Evolutionary conservation across 2,797 vertebrate species (phyloP).

Genomic region (Sebastolobus alascanus): DNA sequence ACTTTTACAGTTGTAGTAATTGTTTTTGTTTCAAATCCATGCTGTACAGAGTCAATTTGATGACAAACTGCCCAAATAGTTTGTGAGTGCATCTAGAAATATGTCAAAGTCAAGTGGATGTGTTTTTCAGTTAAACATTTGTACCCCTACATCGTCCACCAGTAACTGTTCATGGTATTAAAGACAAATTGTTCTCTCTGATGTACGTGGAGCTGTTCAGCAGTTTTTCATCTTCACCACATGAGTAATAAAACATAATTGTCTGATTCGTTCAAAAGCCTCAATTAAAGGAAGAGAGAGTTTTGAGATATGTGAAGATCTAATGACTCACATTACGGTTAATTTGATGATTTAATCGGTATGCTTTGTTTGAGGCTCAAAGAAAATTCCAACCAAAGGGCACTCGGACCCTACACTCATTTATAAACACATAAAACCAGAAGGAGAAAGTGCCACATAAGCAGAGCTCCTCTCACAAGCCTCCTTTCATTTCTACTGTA

Average conservation of each 20-base stretch:
- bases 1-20: background rate
- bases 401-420: background rate
- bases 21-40: background rate
- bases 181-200: background rate
- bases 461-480: background rate
- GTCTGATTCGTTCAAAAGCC: background rate
- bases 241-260: background rate
- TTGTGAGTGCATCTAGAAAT: background rate
- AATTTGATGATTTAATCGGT: background rate
- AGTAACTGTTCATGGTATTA: background rate
- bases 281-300: background rate
- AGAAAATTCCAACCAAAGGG: background rate
- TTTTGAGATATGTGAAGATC: background rate
- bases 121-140: background rate
- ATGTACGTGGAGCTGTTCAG: background rate
- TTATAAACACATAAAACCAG: background rate
- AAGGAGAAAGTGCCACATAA: background rate
- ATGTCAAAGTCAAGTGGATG: no score
- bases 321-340: background rate
- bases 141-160: background rate
- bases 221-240: background rate
- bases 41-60: background rate
- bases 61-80: background rate
- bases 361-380: background rate
- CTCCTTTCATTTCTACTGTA: background rate